phyloP scores from a whole-genome alignment of 2,797 vertebrate genomes.

The Calcarius lapponicus region DNA sequence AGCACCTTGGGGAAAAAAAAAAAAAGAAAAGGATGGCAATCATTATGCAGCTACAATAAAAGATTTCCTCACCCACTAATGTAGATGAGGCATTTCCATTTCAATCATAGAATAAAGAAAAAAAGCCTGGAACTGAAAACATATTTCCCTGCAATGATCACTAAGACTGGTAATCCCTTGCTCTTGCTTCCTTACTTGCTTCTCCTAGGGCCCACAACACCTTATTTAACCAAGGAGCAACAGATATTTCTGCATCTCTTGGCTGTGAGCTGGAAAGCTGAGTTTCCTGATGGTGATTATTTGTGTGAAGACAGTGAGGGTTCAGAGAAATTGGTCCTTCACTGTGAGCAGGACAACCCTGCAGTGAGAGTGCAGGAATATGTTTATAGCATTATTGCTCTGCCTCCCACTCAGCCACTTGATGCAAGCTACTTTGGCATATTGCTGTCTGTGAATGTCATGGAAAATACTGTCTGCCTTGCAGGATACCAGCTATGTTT shows the following conservation, averaged over 20 bases:
- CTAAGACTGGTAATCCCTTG: not conserved
- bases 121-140: not conserved
- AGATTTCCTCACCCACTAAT: not conserved
- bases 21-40: not conserved
- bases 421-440: not conserved
- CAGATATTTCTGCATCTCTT: not conserved
- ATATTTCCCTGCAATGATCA: not conserved
- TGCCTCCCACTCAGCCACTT: not conserved
- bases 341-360: not conserved
- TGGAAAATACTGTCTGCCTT: not conserved
- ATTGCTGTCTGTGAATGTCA: not conserved
- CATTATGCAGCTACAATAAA: not conserved
- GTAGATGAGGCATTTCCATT: not conserved
- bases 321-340: not conserved
- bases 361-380: not conserved
- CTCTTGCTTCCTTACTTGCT: not conserved
- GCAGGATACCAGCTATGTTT: not conserved
- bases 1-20: fast-evolving
- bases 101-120: not conserved
- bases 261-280: not conserved
- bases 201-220: not conserved
- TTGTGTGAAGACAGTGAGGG: not conserved
- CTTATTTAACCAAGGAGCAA: not conserved
- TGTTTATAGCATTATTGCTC: not conserved
- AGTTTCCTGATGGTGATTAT: not conserved